These are phyloP conservation scores for Sorex maritimensis DNA, from an alignment of 2,797 vertebrate species.

Conservation along the genomic window DNA sequence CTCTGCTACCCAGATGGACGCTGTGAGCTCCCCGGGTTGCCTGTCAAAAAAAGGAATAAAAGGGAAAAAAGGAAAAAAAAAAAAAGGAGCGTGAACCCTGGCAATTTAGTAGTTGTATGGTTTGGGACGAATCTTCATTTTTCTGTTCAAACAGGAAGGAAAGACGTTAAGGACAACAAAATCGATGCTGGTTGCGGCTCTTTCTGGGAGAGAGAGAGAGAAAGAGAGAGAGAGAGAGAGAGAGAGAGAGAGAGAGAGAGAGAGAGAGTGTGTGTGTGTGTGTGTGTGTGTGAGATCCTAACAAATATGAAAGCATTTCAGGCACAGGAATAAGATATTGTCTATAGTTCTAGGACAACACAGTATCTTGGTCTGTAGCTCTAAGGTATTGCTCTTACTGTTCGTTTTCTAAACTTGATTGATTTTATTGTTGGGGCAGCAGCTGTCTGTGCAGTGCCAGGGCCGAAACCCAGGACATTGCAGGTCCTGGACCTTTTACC, in stretches of 20 bases:
- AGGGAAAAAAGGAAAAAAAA: not conserved
- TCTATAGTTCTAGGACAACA: too few relatives aligned
- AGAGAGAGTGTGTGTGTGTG: too few relatives aligned
- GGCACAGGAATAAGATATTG: not conserved
- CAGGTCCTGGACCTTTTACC: not conserved
- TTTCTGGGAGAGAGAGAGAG: not conserved
- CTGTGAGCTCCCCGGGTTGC: not conserved
- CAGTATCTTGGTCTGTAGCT: not conserved
- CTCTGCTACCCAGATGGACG: too few relatives aligned
- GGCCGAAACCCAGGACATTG: not conserved
- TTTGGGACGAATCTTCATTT: conserved; percentile 9
- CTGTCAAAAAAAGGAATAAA: too few relatives aligned
- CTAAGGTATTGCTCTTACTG: not conserved
- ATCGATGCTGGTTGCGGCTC: not conserved
- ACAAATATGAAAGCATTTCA: conserved; percentile 43
- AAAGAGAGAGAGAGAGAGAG: not conserved
- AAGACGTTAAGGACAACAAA: not conserved
- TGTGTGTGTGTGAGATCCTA: not conserved
- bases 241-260: not conserved
- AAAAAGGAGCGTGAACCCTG: not conserved
- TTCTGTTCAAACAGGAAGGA: conserved; percentile 42
- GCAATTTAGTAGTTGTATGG: conserved; percentile 25
- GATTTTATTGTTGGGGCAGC: too few relatives aligned
- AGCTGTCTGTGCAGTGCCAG: not conserved
- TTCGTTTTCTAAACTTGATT: not conserved